Base-by-base conservation (phyloP, 1,140 invertebrate species). In the Tenebrio molitor region DNA sequence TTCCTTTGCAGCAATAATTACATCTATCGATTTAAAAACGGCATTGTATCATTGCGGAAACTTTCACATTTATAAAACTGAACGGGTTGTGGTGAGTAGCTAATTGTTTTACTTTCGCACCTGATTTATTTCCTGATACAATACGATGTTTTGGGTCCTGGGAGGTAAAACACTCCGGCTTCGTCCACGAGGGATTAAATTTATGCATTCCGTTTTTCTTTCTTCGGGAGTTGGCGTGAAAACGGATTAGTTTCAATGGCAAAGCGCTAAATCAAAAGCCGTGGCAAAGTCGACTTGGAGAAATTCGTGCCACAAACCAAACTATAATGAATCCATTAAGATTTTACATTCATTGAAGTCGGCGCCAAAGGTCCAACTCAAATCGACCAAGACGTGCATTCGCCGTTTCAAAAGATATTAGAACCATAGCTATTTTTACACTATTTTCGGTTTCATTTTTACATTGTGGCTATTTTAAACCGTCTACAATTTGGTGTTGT, bases 161-260 rank as follows among this genome's bases (percentile, higher is more conserved):
- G n/a, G n/a, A n/a, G n/a, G n/a, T n/a, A n/a, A n/a, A n/a, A n/a
- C n/a, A n/a, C n/a, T n/a, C n/a, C n/a, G n/a, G n/a, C n/a, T n/a
- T n/a, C n/a, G n/a, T n/a, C n/a, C n/a, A n/a, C n/a, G n/a, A n/a
- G n/a, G n/a, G n/a, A n/a, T n/a, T n/a, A n/a, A n/a, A n/a, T n/a
- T n/a, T n/a, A n/a, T n/a, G n/a, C n/a, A n/a, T n/a, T n/a, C n/a
- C n/a, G n/a, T n/a, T n/a, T n/a, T 39, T 39, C 12, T 39, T 12
- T 39, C 12, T 39, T 39, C 7, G 12, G 5, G 2, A 39, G 7
- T 39, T 39, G 16, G 17, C 17, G 14, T 21, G 17, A 2, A 53
- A 53, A 53, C 46, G 46, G 8, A 53, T 53, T 53, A 53, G 46
- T 53, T 53, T 53, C 46, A 14, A 46, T 46, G 15, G 42, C 17